Evolutionary conservation across 2,888 invertebrate genomes (phyloP).

Genomic region (Fragum whitleyi): DNA sequence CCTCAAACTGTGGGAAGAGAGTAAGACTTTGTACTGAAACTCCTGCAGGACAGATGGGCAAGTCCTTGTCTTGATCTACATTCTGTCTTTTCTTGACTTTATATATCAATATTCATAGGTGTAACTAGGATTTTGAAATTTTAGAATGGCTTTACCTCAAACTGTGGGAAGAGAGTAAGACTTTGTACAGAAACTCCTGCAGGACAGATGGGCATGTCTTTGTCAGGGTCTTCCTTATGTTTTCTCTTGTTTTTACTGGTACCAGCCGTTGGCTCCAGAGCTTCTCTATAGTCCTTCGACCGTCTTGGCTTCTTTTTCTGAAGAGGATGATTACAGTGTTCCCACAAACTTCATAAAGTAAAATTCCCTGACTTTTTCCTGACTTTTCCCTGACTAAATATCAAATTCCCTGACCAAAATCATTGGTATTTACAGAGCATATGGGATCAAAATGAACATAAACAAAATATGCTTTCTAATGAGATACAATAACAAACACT

Average conservation of each 20-base stretch:
- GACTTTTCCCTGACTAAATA: too few species aligned
- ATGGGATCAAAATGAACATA: too few species aligned
- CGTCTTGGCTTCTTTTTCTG: background rate
- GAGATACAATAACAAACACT: too few species aligned
- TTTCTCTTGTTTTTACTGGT: background rate
- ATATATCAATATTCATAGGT: too few species aligned
- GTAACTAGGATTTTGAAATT: too few species aligned
- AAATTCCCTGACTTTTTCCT: too few species aligned
- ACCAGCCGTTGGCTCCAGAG: background rate
- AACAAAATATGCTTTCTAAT: too few species aligned
- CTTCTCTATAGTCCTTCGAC: background rate
- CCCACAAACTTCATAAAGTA: too few species aligned
- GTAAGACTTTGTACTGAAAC: background rate
- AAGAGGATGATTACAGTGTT: background rate
- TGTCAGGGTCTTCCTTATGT: background rate
- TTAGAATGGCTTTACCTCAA: slow-evolving; percentile 1
- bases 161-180: background rate
- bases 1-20: background rate
- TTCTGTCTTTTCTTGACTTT: background rate
- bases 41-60: background rate
- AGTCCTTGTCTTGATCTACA: background rate
- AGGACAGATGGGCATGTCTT: background rate
- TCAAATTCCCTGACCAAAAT: too few species aligned
- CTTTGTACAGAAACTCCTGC: background rate
- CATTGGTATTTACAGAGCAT: too few species aligned